Percentiles rank a stretch among this genome's conserved stretches.
Conservation (phyloP, 2,888 invertebrate species). For the Drosophila histrio region DNA sequence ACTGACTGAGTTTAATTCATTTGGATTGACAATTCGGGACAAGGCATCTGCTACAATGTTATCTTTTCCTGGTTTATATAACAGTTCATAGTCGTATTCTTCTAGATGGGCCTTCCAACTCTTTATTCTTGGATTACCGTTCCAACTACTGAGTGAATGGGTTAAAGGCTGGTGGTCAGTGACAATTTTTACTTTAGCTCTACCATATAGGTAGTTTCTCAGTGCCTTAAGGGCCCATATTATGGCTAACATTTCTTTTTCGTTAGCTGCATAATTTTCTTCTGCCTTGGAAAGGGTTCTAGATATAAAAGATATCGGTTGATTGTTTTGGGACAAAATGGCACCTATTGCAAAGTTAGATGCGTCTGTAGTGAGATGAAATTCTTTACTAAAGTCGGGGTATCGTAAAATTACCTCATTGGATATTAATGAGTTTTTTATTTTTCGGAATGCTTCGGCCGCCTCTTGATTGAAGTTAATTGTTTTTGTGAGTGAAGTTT, state of each 20-base stretch:
- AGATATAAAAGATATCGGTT: not conserved
- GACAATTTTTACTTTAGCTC: slow-evolving; percentile 42
- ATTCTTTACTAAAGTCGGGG: slow-evolving; percentile 11
- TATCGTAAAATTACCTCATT: not conserved
- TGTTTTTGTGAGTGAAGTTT: no score
- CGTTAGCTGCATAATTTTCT: not conserved
- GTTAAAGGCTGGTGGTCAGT: slow-evolving; percentile 36
- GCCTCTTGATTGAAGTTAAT: not conserved
- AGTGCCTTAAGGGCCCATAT: slow-evolving; percentile 39
- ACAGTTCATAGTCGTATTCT: not conserved
- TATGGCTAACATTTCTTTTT: slow-evolving; percentile 16
- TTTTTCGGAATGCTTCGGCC: not conserved
- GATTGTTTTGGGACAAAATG: not conserved
- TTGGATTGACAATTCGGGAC: not conserved
- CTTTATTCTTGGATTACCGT: no score
- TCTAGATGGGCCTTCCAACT: not conserved
- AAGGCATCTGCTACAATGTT: not conserved
- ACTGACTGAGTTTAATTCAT: not conserved
- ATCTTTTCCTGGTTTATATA: not conserved
- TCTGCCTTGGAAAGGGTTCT: not conserved
- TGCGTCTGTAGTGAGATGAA: slow-evolving; percentile 8
- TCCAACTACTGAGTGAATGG: slow-evolving; percentile 1
- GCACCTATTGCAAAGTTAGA: slow-evolving; percentile 18
- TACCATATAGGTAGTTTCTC: slow-evolving; percentile 76
- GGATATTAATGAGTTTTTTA: slow-evolving; percentile 6